These are phyloP conservation scores for Chrysolina americana DNA, from an alignment of 2,888 invertebrate species.

Conservation along the genomic window DNA sequence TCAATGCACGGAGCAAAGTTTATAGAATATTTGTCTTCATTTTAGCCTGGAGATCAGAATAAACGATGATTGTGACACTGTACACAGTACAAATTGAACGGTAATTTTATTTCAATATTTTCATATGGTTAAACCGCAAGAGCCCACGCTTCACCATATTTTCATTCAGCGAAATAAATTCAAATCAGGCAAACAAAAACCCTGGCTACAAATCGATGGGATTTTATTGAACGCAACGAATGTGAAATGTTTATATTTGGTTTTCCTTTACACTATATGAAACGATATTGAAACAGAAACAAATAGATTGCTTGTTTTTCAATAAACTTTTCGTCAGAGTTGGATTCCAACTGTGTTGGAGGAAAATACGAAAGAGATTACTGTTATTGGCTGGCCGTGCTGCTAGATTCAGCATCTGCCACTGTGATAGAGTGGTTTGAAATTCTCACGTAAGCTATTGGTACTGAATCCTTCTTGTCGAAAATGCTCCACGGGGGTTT, in stretches of 20 bases:
- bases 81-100: too few species aligned
- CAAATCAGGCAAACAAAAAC: slow-evolving; percentile 15
- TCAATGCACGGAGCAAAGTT: too few species aligned
- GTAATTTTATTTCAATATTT: slow-evolving; percentile 1
- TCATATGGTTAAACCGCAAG: slow-evolving; percentile 8
- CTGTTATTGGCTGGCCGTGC: too few species aligned
- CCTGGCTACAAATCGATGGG: slow-evolving; percentile 17
- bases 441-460: too few species aligned
- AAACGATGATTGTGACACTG: too few species aligned
- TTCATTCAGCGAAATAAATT: slow-evolving; percentile 14
- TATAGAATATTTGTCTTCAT: too few species aligned
- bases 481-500: too few species aligned
- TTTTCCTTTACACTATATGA: slow-evolving; percentile 2
- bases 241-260: slow-evolving; percentile 19
- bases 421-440: too few species aligned
- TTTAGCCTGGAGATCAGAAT: too few species aligned
- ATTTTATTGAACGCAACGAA: slow-evolving; percentile 10
- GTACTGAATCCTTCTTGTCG: too few species aligned
- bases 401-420: too few species aligned
- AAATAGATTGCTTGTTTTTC: not conserved
- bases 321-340: not conserved
- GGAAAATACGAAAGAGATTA: too few species aligned
- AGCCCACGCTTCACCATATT: slow-evolving; percentile 12
- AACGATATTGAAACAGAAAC: slow-evolving; percentile 14
- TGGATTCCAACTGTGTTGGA: not conserved